phyloP scores from a whole-genome alignment of 2,113 vertebrate genomes.

The Paraplagusia blochii region DNA sequence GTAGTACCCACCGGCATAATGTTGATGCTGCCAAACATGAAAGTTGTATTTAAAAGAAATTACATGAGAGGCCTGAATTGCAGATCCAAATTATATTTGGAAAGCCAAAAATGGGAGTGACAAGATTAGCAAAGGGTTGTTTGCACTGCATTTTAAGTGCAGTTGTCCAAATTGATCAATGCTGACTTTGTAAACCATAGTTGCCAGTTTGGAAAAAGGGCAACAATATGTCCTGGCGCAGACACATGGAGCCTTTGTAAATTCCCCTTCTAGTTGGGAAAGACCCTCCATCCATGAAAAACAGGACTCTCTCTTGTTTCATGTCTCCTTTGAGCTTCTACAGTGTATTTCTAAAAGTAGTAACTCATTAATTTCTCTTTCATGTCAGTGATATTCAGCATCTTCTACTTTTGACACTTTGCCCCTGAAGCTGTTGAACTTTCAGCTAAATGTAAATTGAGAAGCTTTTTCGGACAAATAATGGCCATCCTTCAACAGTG shows the following conservation, averaged over 20 bases:
- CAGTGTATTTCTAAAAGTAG: constrained; percentile 13
- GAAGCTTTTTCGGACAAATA: no score
- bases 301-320: constrained; percentile 60
- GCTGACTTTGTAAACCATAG: constrained; percentile 20
- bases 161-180: constrained; percentile 40
- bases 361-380: background rate
- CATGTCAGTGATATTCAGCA: no score
- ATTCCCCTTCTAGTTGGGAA: constrained; percentile 36
- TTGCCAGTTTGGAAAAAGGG: constrained; percentile 39
- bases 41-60: no score
- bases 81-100: no score
- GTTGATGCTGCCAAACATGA: no score
- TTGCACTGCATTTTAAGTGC: constrained; percentile 19
- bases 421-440: no score
- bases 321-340: constrained; percentile 22
- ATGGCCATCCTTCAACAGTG: no score
- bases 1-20: no score
- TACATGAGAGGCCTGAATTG: no score
- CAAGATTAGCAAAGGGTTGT: constrained; percentile 20
- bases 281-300: constrained; percentile 62
- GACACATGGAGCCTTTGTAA: constrained; percentile 55
- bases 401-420: no score
- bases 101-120: no score
- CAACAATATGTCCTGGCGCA: constrained; percentile 18
- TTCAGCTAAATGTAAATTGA: no score